Evolutionary conservation across 30 jellyfish, hydroid and myxozoan species (phyloP), one percentile per base, ranked within the genome.

Genomic region (Aurelia aurita complex sp. Pacific): DNA sequence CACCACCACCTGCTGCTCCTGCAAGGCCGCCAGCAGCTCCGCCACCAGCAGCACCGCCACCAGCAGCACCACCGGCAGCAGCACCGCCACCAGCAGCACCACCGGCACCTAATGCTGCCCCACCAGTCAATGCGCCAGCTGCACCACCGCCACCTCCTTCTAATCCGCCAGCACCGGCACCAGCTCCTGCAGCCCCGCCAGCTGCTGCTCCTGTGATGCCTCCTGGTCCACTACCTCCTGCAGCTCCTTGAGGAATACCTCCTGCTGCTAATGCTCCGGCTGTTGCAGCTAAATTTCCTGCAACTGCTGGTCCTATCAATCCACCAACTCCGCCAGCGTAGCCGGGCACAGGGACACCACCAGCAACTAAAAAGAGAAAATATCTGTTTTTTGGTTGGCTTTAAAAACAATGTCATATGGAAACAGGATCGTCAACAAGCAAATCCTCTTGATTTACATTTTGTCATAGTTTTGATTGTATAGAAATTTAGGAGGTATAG

Each of bases 121-220:
- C 91, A 15, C 95, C 95, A 19, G 89, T 69, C 38, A 76, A 50
- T 67, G 80, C 97, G 5, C 92, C 97, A 18, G 70, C 82, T 16
- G 88, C 91, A 6, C 92, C 92, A 18, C 97, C 97, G 34, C 93
- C 97, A 36, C 92, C 97, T 3, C 87, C 93, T 38, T 77, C 94
- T 33, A 77, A 17, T 7, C 92, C 92, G 16, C 91, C 96, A 13
- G 95, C 89, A 4, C 91, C 97, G 12, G 94, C 94, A 7, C 97
- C 97, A 14, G 88, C 97, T 40, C 85, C 90, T 5, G 90, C 97
- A 5, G 91, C 94, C 9, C 89, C 97, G 1, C 97, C 97, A 16
- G 94, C 98, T 1, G 88, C 90, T 4, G 94, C 94, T 10, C 77
- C 94, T 46, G 89, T 59, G 64, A 76, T 77, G 34, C 92, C 91